Conservation (phyloP, 1,140 invertebrate species). For the Drosophila tristis region DNA sequence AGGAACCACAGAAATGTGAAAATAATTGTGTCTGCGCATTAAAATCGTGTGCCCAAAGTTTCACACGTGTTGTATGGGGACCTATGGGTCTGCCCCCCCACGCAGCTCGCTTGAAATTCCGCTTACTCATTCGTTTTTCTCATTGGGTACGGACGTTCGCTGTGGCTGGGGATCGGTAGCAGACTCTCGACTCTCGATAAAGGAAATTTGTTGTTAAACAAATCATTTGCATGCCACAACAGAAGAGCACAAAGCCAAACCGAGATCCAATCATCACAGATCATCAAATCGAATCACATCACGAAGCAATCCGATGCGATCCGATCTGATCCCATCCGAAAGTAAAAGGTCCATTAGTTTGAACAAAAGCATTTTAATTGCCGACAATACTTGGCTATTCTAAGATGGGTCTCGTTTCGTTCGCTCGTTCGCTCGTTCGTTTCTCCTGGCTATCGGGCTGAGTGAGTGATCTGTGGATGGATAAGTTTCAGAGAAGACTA, state of each 20-base stretch:
- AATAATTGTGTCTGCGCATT: constrained; percentile 60
- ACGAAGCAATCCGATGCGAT: constrained; percentile 16
- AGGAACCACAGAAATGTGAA: constrained; percentile 47
- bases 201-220: constrained; percentile 47
- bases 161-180: constrained; percentile 34
- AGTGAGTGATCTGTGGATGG: constrained; percentile 36
- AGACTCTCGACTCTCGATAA: constrained; percentile 8
- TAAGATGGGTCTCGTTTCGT: constrained; percentile 49
- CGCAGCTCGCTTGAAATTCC: constrained; percentile 8
- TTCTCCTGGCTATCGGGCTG: constrained; percentile 2
- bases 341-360: constrained; percentile 76
- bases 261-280: constrained; percentile 50
- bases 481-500: constrained; percentile 46
- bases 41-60: constrained; percentile 45
- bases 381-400: constrained; percentile 50
- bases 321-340: constrained; percentile 41
- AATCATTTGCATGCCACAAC: constrained; percentile 63
- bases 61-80: constrained; percentile 21
- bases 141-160: not conserved
- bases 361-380: constrained; percentile 79
- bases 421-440: constrained; percentile 3
- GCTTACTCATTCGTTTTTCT: constrained; percentile 36
- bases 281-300: constrained; percentile 46
- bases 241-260: constrained; percentile 17
- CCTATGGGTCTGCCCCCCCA: not conserved